phyloP scores from a whole-genome alignment of 2,888 invertebrate species.

The Ornithoptera alexandrae region DNA sequence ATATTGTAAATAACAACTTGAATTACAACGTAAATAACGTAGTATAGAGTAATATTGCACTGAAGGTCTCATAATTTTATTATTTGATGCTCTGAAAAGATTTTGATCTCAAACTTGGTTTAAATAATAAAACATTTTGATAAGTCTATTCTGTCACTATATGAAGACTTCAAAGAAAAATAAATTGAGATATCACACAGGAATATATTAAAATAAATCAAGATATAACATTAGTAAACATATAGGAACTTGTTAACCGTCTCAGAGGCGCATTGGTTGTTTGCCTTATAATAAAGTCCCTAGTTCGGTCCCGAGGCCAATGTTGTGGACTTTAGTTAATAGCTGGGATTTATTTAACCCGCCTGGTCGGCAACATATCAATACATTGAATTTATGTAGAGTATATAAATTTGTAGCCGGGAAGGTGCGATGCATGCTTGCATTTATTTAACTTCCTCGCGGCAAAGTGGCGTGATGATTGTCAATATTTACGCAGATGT shows the following conservation, averaged over 20 bases:
- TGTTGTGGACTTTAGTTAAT: too few relatives aligned
- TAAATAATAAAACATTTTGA: background rate
- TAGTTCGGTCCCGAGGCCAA: too few relatives aligned
- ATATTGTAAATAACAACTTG: background rate
- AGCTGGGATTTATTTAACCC: background rate
- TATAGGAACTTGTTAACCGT: too few relatives aligned
- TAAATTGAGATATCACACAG: background rate
- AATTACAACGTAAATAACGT: too few relatives aligned
- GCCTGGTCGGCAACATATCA: too few relatives aligned
- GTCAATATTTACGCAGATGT: slow-evolving; percentile 75
- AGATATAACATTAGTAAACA: too few relatives aligned
- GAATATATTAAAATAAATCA: too few relatives aligned
- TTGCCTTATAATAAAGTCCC: too few relatives aligned
- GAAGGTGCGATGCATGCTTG: slow-evolving; percentile 57
- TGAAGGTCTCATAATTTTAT: too few relatives aligned
- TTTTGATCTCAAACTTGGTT: background rate
- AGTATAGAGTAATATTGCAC: too few relatives aligned
- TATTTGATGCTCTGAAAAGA: background rate
- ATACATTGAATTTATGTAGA: background rate
- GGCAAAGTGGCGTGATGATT: slow-evolving; percentile 63
- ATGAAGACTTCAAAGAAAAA: background rate
- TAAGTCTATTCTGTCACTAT: background rate
- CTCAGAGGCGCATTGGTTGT: too few relatives aligned
- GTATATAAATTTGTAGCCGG: slow-evolving; percentile 30
- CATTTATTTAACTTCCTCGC: slow-evolving; percentile 51